Conservation (phyloP, 2,888 invertebrate genomes). For the Lissonota sp. region DNA sequence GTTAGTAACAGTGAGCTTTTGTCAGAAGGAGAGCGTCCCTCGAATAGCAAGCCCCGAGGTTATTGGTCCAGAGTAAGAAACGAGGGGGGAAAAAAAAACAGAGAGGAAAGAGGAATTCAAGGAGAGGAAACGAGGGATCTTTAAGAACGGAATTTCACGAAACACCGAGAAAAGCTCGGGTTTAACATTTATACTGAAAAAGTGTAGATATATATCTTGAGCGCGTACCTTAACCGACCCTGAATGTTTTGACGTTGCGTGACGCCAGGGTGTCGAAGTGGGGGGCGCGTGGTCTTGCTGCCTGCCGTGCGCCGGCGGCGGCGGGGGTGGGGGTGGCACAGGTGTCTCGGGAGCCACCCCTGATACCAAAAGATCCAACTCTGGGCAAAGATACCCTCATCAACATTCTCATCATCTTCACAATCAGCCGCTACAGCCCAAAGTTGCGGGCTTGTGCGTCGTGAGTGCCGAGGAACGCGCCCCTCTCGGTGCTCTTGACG, state of each 20-base stretch:
- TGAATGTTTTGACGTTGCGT: slow-evolving; percentile 79
- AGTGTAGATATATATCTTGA: slow-evolving; percentile 35
- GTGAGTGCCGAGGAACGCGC: slow-evolving; percentile 86
- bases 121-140: not conserved
- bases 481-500: slow-evolving; percentile 77
- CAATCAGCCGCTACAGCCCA: slow-evolving; percentile 38
- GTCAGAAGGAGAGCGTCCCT: not conserved
- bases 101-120: slow-evolving; percentile 8
- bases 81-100: not conserved
- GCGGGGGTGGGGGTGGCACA: slow-evolving; percentile 81
- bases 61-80: slow-evolving; percentile 28
- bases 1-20: not conserved
- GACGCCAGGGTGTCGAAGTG: slow-evolving; percentile 85
- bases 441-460: slow-evolving; percentile 76
- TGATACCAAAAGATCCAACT: slow-evolving; percentile 60
- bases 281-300: slow-evolving; percentile 84
- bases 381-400: slow-evolving; percentile 79
- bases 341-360: slow-evolving; percentile 69
- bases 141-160: not conserved
- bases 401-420: slow-evolving; percentile 83
- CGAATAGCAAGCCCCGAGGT: not conserved
- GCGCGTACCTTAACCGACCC: slow-evolving; percentile 65
- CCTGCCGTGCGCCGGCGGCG: slow-evolving; percentile 85
- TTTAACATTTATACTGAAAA: not conserved
- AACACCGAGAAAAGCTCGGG: slow-evolving; percentile 23